Evolutionary conservation across 1,140 invertebrate species (phyloP), one percentile per base, ranked within the genome.

Genomic region (Drosophila burlai): DNA sequence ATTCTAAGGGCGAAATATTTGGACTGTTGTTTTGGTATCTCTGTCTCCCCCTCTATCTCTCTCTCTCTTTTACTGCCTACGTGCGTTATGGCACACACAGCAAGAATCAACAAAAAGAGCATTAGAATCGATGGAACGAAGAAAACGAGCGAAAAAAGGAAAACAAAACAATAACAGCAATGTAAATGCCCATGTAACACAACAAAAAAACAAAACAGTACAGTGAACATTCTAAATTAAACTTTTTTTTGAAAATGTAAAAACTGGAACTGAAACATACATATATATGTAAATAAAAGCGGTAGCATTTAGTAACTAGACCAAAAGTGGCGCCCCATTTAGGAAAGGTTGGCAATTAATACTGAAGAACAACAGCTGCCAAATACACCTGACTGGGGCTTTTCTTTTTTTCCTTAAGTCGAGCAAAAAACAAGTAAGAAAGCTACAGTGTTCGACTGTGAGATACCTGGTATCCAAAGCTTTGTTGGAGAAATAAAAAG

Each of bases 1-100:
- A 71, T 72, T 67, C 60, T 79, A 79, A 72, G 76, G 76, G 76
- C 75, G 24, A 76, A 59, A 50, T 68, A 65, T 76, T 78, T 42
- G 38, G 55, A 43, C 40, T 40, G 18, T 55, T 61, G 29, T 60
- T 26, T 38, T 29, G 65, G 36, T 59, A 40, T 74, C 31, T 34
- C 31, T 11, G 16, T 40, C 21, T 55, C 18, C 29, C 29, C 52
- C 18, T 55, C 52, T 54, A 21, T 54, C 13, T 38, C 31, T 31
- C 21, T 38, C 31, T 31, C 21, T 55, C 9, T 55, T 24, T 24
- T 9, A 55, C 24, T 80, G 83, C 76, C 76, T 87, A 87, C 84
- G 84, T 87, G 84, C 85, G 63, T 49, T 46, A 61, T 29, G 80
- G 67, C 83, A 89, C 84, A 80, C 83, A 69, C 49, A 58, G 69